Conservation (phyloP, 2,888 invertebrate genomes). For the Rhagium mordax region DNA sequence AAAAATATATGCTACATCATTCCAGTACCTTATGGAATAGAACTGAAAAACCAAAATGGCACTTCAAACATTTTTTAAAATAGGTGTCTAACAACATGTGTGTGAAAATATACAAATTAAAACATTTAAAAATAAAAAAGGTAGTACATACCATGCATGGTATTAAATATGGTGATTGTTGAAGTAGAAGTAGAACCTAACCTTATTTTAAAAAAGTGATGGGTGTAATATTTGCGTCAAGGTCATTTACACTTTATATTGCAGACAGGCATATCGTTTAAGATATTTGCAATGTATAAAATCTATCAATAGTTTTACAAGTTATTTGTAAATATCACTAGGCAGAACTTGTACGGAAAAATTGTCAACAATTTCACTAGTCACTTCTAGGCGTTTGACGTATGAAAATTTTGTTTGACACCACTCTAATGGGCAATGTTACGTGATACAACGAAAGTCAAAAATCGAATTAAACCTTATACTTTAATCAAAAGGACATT, state of each 20-base stretch:
- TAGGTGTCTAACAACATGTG: too few relatives aligned
- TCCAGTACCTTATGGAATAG: too few relatives aligned
- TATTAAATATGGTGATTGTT: conserved; percentile 67
- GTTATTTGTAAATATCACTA: conserved; percentile 19
- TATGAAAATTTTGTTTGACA: conserved; percentile 54
- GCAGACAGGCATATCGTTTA: conserved; percentile 41
- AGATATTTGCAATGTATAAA: conserved; percentile 28
- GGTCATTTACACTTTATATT: conserved; percentile 64
- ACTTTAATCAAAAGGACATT: conserved; percentile 19
- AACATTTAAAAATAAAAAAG: conserved; percentile 55
- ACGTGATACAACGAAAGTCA: conserved; percentile 54
- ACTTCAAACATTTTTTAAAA: too few relatives aligned
- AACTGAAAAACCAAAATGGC: background rate
- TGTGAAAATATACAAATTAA: conserved; percentile 50
- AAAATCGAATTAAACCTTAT: conserved; percentile 32
- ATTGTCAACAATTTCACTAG: conserved; percentile 54
- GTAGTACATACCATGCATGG: conserved; percentile 67
- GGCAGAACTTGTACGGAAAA: conserved; percentile 25
- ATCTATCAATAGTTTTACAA: conserved; percentile 15
- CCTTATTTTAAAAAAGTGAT: conserved; percentile 69
- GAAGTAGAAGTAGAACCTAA: conserved; percentile 66
- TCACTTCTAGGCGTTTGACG: conserved; percentile 53
- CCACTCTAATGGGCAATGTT: conserved; percentile 51
- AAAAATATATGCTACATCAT: background rate
- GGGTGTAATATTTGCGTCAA: conserved; percentile 69